phyloP scores from a whole-genome alignment of 2,888 invertebrate genomes.

The Torymus aiolomorphi region DNA sequence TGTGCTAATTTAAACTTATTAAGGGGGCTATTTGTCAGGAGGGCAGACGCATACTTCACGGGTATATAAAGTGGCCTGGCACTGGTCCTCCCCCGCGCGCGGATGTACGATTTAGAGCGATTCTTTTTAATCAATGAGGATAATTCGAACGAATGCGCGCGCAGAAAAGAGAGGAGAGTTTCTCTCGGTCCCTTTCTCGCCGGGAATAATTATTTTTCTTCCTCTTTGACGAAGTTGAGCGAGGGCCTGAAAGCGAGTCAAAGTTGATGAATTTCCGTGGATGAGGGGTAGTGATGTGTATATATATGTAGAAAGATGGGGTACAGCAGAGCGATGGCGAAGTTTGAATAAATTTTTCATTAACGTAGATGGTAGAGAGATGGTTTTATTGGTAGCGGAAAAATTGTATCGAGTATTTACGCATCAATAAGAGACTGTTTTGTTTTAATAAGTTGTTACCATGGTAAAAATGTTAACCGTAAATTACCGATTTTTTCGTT shows the following conservation, averaged over 20 bases:
- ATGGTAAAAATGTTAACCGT: too few relatives aligned
- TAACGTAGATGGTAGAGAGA: too few relatives aligned
- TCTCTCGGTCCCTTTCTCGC: background rate
- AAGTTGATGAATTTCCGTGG: conserved; percentile 29
- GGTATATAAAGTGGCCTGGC: conserved; percentile 19
- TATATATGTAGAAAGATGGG: too few relatives aligned
- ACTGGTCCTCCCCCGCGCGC: background rate
- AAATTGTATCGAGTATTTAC: too few relatives aligned
- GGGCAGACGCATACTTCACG: conserved; percentile 28
- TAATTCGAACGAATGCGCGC: conserved; percentile 30
- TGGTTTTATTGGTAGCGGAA: too few relatives aligned
- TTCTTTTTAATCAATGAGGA: conserved; percentile 42
- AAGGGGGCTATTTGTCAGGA: conserved; percentile 50
- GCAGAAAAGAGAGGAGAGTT: background rate
- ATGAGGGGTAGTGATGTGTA: too few relatives aligned
- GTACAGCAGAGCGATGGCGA: too few relatives aligned
- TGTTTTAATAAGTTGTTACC: too few relatives aligned
- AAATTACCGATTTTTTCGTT: too few relatives aligned
- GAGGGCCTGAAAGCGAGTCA: background rate
- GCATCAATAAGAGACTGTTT: too few relatives aligned
- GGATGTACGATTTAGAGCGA: background rate
- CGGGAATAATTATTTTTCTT: conserved; percentile 33
- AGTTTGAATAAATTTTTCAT: too few relatives aligned
- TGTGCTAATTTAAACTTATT: conserved; percentile 54
- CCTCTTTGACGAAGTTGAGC: background rate